These are phyloP conservation scores for Halcyon leucocephala DNA, from an alignment of 2,797 vertebrate genomes.

Conservation along the genomic window DNA sequence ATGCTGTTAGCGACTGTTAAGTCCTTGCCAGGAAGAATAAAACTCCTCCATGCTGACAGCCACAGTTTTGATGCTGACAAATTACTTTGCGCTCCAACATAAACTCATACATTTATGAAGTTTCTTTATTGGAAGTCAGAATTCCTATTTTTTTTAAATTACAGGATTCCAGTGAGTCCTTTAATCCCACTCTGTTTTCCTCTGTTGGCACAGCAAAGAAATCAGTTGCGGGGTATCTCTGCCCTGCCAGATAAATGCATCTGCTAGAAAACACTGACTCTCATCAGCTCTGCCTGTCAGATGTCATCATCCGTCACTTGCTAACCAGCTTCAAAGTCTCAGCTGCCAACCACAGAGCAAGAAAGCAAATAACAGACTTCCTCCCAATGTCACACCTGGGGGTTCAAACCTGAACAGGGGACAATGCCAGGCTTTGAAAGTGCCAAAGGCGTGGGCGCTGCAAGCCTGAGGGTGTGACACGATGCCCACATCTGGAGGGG, in stretches of 20 bases:
- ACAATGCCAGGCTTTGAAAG: background rate
- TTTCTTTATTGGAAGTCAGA: conserved; percentile 52
- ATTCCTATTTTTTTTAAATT: conserved; percentile 58
- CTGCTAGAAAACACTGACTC: conserved; percentile 18
- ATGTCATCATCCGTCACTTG: conserved; percentile 25
- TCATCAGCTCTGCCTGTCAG: conserved; percentile 39
- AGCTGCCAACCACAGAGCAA: conserved; percentile 23
- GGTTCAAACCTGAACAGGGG: background rate
- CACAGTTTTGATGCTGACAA: conserved; percentile 59
- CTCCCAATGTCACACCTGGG: background rate
- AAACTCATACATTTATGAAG: conserved; percentile 59
- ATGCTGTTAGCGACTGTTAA: background rate
- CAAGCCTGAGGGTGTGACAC: background rate
- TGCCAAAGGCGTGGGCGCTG: background rate
- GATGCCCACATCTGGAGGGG: background rate
- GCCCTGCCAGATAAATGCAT: conserved; percentile 18
- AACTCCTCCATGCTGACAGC: conserved; percentile 60
- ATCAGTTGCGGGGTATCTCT: background rate
- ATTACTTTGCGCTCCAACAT: conserved; percentile 33
- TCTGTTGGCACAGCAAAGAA: background rate
- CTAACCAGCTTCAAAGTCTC: conserved; percentile 36
- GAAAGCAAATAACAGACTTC: conserved; percentile 15
- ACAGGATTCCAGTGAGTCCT: conserved; percentile 42
- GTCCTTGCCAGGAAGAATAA: conserved; percentile 55
- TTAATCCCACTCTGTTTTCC: background rate